phyloP scores from a whole-genome alignment of 2,888 invertebrate genomes.

The Melitaea athalia region DNA sequence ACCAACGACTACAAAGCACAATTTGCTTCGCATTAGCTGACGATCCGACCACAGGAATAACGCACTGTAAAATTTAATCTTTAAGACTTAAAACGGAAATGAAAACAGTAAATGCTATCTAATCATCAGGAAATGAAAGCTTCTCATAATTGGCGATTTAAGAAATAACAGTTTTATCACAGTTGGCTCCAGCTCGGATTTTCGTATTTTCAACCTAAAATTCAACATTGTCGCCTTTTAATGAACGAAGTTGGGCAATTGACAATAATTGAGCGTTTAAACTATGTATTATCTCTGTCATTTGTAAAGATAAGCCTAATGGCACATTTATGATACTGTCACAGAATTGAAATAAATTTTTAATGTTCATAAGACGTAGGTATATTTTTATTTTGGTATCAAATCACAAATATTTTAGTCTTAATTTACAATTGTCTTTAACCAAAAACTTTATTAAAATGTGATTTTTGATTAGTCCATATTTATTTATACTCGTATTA shows the following conservation, averaged over 20 bases:
- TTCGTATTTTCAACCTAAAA: slow-evolving; percentile 6
- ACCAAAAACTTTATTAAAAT: no score
- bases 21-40: slow-evolving; percentile 64
- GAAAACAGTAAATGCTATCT: slow-evolving; percentile 5
- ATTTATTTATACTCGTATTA: no score
- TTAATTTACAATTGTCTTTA: no score
- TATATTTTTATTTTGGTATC: no score
- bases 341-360: no score
- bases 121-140: slow-evolving; percentile 5
- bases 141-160: slow-evolving; percentile 12
- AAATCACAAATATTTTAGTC: no score
- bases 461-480: no score
- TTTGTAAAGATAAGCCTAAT: slow-evolving; percentile 3
- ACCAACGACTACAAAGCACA: slow-evolving; percentile 49
- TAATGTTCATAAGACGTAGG: no score
- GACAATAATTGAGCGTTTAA: slow-evolving; percentile 3
- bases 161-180: slow-evolving; percentile 16
- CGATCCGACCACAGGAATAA: slow-evolving; percentile 55
- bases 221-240: slow-evolving; percentile 17
- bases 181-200: slow-evolving; percentile 10
- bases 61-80: slow-evolving; percentile 45
- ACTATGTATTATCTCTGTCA: background rate
- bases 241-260: slow-evolving; percentile 13
- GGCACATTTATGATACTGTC: background rate
- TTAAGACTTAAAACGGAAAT: slow-evolving; percentile 1